Evolutionary conservation across 2,113 vertebrate species (phyloP).

Genomic region (Malaclemys terrapin): DNA sequence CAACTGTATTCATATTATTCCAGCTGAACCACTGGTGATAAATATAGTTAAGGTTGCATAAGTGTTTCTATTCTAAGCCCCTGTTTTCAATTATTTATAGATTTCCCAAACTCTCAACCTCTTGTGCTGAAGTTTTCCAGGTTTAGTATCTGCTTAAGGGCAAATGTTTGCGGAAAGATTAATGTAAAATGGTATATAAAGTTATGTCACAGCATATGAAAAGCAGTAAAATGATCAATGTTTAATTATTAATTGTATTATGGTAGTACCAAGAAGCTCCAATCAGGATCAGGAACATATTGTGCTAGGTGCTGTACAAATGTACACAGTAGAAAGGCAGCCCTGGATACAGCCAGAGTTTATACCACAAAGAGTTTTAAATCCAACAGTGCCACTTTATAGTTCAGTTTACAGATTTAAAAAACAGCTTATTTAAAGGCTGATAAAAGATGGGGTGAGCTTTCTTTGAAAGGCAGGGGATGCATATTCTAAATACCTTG

Average conservation of each 20-base stretch:
- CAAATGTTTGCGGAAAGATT: not conserved
- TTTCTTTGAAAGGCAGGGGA: conserved; percentile 61
- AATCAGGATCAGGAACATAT: not conserved
- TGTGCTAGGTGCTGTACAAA: rapidly evolving
- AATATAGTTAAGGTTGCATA: not conserved
- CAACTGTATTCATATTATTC: not conserved
- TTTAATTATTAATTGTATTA: not conserved
- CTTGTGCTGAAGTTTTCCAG: not conserved
- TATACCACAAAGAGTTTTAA: not conserved
- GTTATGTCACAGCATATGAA: not conserved
- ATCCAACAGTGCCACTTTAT: conserved; percentile 9
- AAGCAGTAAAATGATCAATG: not conserved
- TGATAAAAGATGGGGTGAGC: conserved; percentile 70
- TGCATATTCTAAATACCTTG: conserved; percentile 65
- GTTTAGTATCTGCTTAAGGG: not conserved
- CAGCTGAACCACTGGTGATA: not conserved
- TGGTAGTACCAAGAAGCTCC: not conserved
- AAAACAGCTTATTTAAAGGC: conserved; percentile 66
- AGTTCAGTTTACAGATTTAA: conserved; percentile 34
- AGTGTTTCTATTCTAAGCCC: not conserved
- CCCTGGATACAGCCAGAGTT: not conserved
- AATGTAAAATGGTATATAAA: not conserved
- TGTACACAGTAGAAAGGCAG: not conserved
- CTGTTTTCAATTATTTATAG: not conserved
- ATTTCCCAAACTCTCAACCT: not conserved